phyloP scores from a whole-genome alignment of 2,888 invertebrate species.

The Drosophila trichaetosa region DNA sequence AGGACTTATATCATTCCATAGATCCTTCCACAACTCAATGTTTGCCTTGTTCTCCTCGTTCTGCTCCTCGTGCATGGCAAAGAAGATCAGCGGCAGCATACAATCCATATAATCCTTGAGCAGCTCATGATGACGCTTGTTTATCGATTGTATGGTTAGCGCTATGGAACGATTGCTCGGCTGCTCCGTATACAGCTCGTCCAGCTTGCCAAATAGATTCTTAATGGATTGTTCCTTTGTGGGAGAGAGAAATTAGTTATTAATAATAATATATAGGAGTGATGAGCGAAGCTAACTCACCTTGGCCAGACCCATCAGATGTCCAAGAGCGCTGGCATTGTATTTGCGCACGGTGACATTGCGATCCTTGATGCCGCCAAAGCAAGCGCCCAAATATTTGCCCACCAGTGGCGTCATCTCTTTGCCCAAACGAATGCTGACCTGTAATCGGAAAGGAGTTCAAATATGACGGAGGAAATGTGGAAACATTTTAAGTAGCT shows the following conservation, averaged over 20 bases:
- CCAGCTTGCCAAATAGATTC: slow-evolving; percentile 87
- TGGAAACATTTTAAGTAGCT: neutral
- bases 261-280: neutral
- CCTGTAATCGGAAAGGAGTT: slow-evolving; percentile 52
- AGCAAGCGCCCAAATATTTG: slow-evolving; percentile 86
- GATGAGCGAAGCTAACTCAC: slow-evolving; percentile 79
- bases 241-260: neutral
- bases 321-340: slow-evolving; percentile 93
- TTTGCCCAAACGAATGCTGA: slow-evolving; percentile 85
- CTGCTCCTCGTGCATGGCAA: slow-evolving; percentile 95
- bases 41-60: slow-evolving; percentile 87
- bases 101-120: slow-evolving; percentile 91
- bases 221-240: slow-evolving; percentile 86
- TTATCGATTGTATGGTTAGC: slow-evolving; percentile 91
- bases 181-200: slow-evolving; percentile 89
- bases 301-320: slow-evolving; percentile 93
- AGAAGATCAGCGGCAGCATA: slow-evolving; percentile 93
- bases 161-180: slow-evolving; percentile 90
- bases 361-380: slow-evolving; percentile 93
- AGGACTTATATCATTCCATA: slow-evolving; percentile 96
- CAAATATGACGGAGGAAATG: neutral
- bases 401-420: slow-evolving; percentile 87
- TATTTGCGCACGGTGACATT: slow-evolving; percentile 93
- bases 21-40: slow-evolving; percentile 92
- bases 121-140: slow-evolving; percentile 92